Percentiles rank a stretch among this genome's conserved stretches.
These are phyloP conservation scores for Cotesia glomerata DNA, from an alignment of 1,140 invertebrate species.

Conservation along the genomic window DNA sequence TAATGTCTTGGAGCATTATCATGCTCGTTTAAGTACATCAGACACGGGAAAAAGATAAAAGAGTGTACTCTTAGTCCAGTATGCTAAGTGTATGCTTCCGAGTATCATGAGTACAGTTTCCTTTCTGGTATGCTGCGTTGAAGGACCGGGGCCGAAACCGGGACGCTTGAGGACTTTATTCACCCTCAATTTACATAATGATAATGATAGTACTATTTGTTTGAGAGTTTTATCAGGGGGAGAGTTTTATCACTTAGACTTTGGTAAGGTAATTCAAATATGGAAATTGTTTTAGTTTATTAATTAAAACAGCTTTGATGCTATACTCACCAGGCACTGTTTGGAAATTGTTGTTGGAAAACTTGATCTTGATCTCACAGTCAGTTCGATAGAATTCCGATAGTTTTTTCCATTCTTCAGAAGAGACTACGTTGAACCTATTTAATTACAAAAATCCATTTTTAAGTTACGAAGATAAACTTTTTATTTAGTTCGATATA, in stretches of 20 bases:
- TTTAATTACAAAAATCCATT: too few relatives aligned
- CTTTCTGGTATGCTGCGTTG: too few relatives aligned
- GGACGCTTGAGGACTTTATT: too few relatives aligned
- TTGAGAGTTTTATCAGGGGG: background rate
- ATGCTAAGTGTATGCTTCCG: too few relatives aligned
- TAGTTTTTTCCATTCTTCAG: conserved; percentile 55
- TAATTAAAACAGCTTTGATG: background rate
- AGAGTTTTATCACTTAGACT: background rate
- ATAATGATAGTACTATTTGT: background rate
- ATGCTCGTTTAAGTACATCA: too few relatives aligned
- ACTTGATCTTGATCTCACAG: conserved; percentile 47
- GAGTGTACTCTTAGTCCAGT: too few relatives aligned
- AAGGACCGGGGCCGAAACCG: too few relatives aligned
- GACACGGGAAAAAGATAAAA: too few relatives aligned
- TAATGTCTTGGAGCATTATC: conserved; percentile 62
- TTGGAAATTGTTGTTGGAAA: conserved; percentile 28
- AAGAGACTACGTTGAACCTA: conserved; percentile 49
- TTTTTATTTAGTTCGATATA: too few relatives aligned
- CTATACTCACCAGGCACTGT: conserved; percentile 49
- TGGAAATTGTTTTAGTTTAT: background rate
- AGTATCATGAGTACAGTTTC: too few relatives aligned
- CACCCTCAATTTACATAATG: too few relatives aligned
- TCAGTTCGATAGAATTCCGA: conserved; percentile 53
- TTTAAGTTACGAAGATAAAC: too few relatives aligned
- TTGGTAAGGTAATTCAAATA: background rate